Evolutionary conservation across 2,113 vertebrate genomes (phyloP).

Genomic region (Planiliza haematocheilus): DNA sequence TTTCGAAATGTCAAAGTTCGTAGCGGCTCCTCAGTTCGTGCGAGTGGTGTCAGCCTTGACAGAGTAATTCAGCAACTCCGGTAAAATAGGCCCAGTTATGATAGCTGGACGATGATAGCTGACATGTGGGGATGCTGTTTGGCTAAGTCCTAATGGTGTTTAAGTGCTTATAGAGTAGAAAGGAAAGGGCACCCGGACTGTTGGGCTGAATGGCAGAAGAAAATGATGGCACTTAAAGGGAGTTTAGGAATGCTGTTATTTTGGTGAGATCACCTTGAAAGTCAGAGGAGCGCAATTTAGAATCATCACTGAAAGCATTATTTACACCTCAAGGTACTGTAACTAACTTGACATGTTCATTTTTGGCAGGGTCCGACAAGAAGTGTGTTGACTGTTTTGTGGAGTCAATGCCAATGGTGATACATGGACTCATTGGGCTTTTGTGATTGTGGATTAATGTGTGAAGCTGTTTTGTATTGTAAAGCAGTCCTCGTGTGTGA

Average conservation of each 20-base stretch:
- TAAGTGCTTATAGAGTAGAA: conserved; percentile 8
- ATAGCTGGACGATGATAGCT: background rate
- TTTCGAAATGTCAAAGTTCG: background rate
- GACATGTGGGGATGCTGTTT: conserved; percentile 6
- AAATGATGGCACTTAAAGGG: background rate
- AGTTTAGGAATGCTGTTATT: conserved; percentile 4
- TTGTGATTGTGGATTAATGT: no score
- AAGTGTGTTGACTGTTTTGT: background rate
- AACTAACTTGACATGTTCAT: background rate
- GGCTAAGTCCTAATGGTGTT: conserved; percentile 12
- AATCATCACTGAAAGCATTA: conserved; percentile 16
- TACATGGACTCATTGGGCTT: no score
- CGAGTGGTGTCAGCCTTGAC: conserved; percentile 17
- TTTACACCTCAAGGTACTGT: conserved; percentile 1
- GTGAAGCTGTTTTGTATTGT: no score
- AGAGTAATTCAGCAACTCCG: conserved; percentile 16
- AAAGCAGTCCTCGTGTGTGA: no score
- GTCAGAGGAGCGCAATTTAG: background rate
- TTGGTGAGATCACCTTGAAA: conserved; percentile 11
- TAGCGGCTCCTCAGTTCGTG: conserved; percentile 10
- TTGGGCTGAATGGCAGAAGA: conserved; percentile 28
- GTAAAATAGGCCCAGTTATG: conserved; percentile 20
- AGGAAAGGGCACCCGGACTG: conserved; percentile 10
- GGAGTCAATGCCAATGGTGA: no score
- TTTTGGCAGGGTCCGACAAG: background rate